Conservation (phyloP, 1,140 invertebrate genomes). For the Hyles vespertilio region DNA sequence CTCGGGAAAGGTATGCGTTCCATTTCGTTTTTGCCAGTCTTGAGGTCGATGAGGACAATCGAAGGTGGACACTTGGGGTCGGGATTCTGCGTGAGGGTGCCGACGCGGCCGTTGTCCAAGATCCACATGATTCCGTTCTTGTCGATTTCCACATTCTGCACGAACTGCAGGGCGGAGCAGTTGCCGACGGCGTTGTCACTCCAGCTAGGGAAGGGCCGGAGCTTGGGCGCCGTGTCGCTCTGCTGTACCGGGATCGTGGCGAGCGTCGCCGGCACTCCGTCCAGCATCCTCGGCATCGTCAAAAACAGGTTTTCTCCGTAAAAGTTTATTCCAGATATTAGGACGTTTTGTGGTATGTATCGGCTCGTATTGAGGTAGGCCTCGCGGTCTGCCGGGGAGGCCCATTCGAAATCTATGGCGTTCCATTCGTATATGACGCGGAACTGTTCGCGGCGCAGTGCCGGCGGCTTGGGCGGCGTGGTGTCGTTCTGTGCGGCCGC, state of each 20-base stretch:
- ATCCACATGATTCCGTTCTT: slow-evolving; percentile 83
- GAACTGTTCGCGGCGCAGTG: slow-evolving; percentile 65
- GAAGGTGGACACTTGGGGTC: slow-evolving; percentile 78
- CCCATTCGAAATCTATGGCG: slow-evolving; percentile 69
- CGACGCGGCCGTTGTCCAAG: slow-evolving; percentile 79
- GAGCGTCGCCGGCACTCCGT: slow-evolving; percentile 81
- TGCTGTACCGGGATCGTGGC: slow-evolving; percentile 76
- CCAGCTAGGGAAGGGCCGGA: slow-evolving; percentile 83
- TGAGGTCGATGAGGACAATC: slow-evolving; percentile 81
- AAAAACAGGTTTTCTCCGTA: slow-evolving; percentile 80
- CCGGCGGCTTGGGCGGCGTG: slow-evolving; percentile 27
- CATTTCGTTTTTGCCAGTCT: slow-evolving; percentile 75
- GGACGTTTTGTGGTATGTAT: slow-evolving; percentile 79
- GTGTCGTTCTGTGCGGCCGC: slow-evolving; percentile 49
- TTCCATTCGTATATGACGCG: slow-evolving; percentile 75
- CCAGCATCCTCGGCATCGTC: slow-evolving; percentile 79
- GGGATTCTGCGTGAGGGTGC: slow-evolving; percentile 67
- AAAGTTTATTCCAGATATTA: slow-evolving; percentile 79
- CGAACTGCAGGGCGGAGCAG: slow-evolving; percentile 81
- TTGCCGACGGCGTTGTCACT: slow-evolving; percentile 77
- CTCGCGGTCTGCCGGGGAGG: slow-evolving; percentile 51
- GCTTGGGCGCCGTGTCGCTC: slow-evolving; percentile 75
- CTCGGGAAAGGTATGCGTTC: slow-evolving; percentile 76
- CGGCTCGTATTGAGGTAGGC: slow-evolving; percentile 63
- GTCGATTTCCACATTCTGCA: slow-evolving; percentile 84